Evolutionary conservation across 1,140 invertebrate genomes (phyloP), one percentile per base, ranked within the genome.

Genomic region (Mercenaria mercenaria): DNA sequence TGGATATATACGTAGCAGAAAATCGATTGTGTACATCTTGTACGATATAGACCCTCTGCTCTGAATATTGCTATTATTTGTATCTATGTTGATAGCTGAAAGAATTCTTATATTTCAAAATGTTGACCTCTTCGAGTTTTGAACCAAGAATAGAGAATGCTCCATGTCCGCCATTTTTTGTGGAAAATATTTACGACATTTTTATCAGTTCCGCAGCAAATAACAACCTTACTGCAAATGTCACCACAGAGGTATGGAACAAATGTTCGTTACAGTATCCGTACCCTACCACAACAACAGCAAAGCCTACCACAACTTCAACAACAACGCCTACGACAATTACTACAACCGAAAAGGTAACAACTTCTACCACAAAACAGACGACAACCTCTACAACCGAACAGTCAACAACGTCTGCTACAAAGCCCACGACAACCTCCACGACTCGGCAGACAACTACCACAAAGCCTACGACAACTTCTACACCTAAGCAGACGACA

Each of bases 311-410:
- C n/a, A 29, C 74, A 29, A 77, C 74, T 11, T 41, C 74, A 52
- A 77, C 74, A 13, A 99, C 98, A 99, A 99, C 95, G 99, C 98
- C 0, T 97, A 97, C 0, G 96, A 97, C 84, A 99, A 99, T 95
- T 86, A 90, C 81, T 69, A 91, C 52, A 76, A 72, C 43, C 64
- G 4, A 4, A 59, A 15, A 90, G 85, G 41, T 43, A 18, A 29
- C 74, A 29, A 77, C 74, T 29, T 52, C 74, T 32, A 77, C 74
- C 4, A 99, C 98, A 99, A 99, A 95, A 99, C 98, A 0, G 97
- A 97, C 0, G 96, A 97, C 84, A 99, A 99, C 96, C 84, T 89
- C 81, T 69, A 91, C 52, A 79, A 72, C 43, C 74, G 4, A 18
- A 59, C 23, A 90, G 85, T 80, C 47, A 29, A 79, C 47, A 23